phyloP scores from a whole-genome alignment of 2,797 vertebrate genomes.

The Megaceryle alcyon region DNA sequence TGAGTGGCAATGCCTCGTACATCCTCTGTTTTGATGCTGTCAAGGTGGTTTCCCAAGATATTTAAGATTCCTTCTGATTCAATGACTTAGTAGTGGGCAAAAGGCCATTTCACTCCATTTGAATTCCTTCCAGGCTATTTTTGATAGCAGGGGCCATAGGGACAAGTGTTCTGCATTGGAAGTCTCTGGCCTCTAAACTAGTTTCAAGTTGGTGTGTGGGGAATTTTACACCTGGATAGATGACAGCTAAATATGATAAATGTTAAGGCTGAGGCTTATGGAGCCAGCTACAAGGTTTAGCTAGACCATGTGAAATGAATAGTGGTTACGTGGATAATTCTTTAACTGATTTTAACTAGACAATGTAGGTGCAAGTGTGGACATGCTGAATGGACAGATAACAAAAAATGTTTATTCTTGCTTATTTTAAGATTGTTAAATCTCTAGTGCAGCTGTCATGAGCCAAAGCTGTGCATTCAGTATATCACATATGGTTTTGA shows the following conservation, averaged over 20 bases:
- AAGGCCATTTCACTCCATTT: neutral
- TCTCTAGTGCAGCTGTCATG: neutral
- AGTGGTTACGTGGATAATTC: neutral
- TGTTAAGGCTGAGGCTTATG: neutral
- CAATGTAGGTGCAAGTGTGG: neutral
- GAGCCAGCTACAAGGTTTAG: neutral
- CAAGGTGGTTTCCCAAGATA: neutral
- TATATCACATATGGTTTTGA: neutral
- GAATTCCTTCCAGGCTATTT: neutral
- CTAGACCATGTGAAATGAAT: neutral
- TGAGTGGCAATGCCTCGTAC: accelerated
- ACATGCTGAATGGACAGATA: neutral
- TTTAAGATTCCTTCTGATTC: neutral
- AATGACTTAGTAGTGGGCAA: neutral
- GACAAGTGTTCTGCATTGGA: neutral
- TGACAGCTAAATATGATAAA: neutral
- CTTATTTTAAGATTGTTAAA: neutral
- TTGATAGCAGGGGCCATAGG: neutral
- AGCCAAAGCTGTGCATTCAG: neutral
- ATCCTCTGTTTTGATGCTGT: neutral
- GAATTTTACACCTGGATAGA: neutral
- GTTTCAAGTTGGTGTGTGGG: neutral
- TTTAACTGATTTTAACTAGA: neutral
- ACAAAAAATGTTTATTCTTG: neutral
- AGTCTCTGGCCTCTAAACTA: neutral